Evolutionary conservation across 2,888 invertebrate species (phyloP), one percentile per base, ranked within the genome.

Genomic region (Drosophila birchii): DNA sequence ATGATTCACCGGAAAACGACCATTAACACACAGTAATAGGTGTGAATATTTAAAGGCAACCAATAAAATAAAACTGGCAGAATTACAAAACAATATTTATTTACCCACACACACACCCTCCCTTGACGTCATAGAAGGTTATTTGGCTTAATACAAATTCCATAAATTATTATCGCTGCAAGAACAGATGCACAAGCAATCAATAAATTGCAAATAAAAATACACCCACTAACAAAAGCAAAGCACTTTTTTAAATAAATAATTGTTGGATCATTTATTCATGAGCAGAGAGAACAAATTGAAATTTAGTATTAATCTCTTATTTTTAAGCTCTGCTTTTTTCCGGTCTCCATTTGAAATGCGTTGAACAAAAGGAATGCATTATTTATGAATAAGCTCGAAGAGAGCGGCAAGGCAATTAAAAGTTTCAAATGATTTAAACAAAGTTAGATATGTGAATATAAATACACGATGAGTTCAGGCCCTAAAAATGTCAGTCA

Each of bases 1-100:
- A 44, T 69, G 70, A 70, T 53, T 70, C 62, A 72, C 51, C 72
- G 72, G 70, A 72, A 63, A 26, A 29, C 57, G 11, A 20, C 63
- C 54, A 70, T 72, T 70, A 70, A 36, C 55, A 36, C 55, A 56
- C 29, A 29, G 57, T 41, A 51, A 56, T 47, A 45, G 51, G 62
- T 56, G 71, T 70, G 57, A 69, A 69, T 66, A 66, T 47, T 69
- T 49, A 26, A 63, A 59, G 23, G 41, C 61, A 53, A 18, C 14
- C 32, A 12, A 49, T 16, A 16, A n/a, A 58, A 32, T 14, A 57
- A 49, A 64, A 20, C 20, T 9, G 34, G 6, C 49, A 34, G 34
- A 16, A 34, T 26, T 29, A 18, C 26, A 23, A 60, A 55, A 43
- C 32, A 23, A 60, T 55, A 54, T 8, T 38, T 59, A 63, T 47